These are phyloP conservation scores for Drosophila kambysellisi DNA, from an alignment of 2,888 invertebrate species.

Conservation along the genomic window DNA sequence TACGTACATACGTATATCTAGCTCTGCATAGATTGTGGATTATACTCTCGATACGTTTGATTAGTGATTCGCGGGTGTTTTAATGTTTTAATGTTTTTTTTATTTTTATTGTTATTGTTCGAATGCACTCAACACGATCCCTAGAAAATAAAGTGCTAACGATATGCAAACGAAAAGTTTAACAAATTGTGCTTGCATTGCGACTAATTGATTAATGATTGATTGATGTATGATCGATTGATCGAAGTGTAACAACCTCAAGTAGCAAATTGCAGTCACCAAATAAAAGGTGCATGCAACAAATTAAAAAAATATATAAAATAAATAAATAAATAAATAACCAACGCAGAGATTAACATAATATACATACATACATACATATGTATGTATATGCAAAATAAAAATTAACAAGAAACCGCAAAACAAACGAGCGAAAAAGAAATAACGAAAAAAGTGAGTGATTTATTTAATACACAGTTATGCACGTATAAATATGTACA, in stretches of 20 bases:
- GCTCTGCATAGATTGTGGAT: conserved; percentile 44
- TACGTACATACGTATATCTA: conserved; percentile 13
- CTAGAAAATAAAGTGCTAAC: conserved; percentile 22
- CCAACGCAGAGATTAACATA: conserved; percentile 12
- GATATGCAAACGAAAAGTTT: conserved; percentile 37
- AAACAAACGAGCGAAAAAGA: conserved; percentile 55
- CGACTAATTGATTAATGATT: conserved; percentile 34
- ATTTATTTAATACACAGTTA: conserved; percentile 54
- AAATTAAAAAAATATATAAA: conserved; percentile 18
- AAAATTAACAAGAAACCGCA: conserved; percentile 34
- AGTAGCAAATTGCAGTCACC: neutral
- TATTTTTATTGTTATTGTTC: conserved; percentile 28
- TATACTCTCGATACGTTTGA: conserved; percentile 29
- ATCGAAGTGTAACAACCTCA: conserved; percentile 31
- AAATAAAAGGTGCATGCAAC: conserved; percentile 30
- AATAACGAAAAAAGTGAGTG: conserved; percentile 67
- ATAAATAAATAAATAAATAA: neutral
- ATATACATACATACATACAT: neutral
- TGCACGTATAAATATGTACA: conserved; percentile 12
- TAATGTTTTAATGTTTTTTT: conserved; percentile 9
- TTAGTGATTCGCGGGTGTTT: conserved; percentile 51
- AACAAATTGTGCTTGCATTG: conserved; percentile 34
- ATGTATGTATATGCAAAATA: conserved; percentile 11
- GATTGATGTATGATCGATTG: conserved; percentile 33
- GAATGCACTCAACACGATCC: conserved; percentile 12